A percentile compares a stretch with the other conserved stretches of the same genome.
phyloP scores from a whole-genome alignment of 2,113 vertebrate genomes.

The Castor canadensis region DNA sequence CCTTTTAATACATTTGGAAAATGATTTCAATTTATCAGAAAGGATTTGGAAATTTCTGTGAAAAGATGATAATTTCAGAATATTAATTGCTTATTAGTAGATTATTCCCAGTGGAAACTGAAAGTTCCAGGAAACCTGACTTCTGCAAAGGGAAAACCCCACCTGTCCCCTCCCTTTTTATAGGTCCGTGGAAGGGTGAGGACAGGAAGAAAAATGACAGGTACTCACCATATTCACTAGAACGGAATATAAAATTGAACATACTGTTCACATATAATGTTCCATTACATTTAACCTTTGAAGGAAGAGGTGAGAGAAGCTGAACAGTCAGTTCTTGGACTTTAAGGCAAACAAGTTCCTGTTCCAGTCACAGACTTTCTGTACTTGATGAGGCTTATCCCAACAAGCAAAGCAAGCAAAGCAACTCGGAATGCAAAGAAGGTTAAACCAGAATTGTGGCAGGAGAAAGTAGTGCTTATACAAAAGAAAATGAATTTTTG shows the following conservation, averaged over 20 bases:
- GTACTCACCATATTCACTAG: background rate
- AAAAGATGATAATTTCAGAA: constrained; percentile 39
- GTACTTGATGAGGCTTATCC: background rate
- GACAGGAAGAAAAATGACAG: constrained; percentile 58
- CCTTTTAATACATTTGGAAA: constrained; percentile 41
- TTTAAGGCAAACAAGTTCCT: background rate
- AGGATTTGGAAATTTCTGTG: constrained; percentile 69
- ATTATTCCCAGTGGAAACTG: constrained; percentile 48
- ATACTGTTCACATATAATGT: background rate
- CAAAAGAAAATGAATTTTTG: background rate
- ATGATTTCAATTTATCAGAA: constrained; percentile 59
- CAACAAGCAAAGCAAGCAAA: background rate
- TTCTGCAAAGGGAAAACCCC: constrained; percentile 61
- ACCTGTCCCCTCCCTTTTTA: constrained; percentile 63
- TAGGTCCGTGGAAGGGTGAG: constrained; percentile 52
- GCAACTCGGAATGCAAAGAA: background rate
- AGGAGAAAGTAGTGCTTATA: background rate
- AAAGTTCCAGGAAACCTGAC: constrained; percentile 58
- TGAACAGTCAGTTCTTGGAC: background rate
- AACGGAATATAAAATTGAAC: constrained; percentile 35
- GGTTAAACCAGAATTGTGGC: background rate
- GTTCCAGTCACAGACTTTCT: background rate
- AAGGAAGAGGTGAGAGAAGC: background rate
- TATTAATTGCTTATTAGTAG: constrained; percentile 64
- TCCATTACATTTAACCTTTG: constrained; percentile 26